Conservation (phyloP, 2,888 invertebrate genomes). For the Acleris laterana region DNA sequence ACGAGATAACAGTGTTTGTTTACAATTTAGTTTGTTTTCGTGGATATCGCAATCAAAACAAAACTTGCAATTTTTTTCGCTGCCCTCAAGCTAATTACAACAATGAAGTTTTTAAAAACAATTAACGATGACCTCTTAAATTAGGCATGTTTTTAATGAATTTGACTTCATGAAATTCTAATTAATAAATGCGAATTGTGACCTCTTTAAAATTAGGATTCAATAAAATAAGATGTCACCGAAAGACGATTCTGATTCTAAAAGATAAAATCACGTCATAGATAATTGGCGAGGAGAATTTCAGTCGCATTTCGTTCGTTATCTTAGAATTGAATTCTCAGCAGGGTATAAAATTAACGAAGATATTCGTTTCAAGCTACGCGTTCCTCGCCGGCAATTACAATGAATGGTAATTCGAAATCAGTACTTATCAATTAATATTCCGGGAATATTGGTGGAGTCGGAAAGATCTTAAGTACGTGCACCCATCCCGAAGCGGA, state of each 20-base stretch:
- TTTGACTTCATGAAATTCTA: too few relatives aligned
- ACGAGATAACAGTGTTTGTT: conserved; percentile 27
- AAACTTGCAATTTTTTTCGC: not conserved
- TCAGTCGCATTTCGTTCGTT: conserved; percentile 7
- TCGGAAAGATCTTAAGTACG: not conserved
- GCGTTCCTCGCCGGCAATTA: conserved; percentile 9
- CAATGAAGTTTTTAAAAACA: too few relatives aligned
- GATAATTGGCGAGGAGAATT: conserved; percentile 1
- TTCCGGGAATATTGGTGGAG: conserved; percentile 4
- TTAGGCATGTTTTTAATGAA: too few relatives aligned
- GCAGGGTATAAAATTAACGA: conserved; percentile 14
- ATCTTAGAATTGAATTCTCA: conserved; percentile 17
- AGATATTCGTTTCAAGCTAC: conserved; percentile 10
- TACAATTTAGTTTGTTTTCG: conserved; percentile 5
- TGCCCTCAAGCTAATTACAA: not conserved
- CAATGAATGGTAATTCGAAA: conserved; percentile 16
- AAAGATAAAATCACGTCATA: too few relatives aligned
- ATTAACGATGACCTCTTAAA: too few relatives aligned
- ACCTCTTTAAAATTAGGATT: too few relatives aligned
- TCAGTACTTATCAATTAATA: conserved; percentile 18
- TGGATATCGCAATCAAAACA: not conserved
- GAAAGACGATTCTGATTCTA: too few relatives aligned
- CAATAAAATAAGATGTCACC: too few relatives aligned
- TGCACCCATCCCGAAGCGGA: conserved; percentile 3
- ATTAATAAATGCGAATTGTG: too few relatives aligned